Conservation (phyloP, 2,113 vertebrate species). For the Cyprinodon variegatus region DNA sequence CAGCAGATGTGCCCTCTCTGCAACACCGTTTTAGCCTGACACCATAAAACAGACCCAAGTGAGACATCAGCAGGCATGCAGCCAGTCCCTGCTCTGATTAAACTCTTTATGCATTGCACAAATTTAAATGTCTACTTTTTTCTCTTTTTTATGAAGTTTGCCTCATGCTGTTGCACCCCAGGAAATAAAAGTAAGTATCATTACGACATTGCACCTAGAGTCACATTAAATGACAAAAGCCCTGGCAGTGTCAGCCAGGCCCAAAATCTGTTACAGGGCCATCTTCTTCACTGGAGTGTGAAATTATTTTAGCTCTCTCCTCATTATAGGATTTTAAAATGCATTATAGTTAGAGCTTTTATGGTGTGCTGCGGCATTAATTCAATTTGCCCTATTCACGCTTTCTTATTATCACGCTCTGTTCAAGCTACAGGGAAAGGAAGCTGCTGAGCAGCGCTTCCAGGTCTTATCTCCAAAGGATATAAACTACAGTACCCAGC, state of each 20-base stretch:
- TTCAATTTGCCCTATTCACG: constrained; percentile 80
- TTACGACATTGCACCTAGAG: constrained; percentile 59
- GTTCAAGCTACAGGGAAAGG: constrained; percentile 68
- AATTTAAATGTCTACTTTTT: constrained; percentile 27
- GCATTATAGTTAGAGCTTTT: constrained; percentile 79
- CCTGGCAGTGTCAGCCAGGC: constrained; percentile 59
- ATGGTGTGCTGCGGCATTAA: constrained; percentile 77
- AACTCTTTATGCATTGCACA: constrained; percentile 29
- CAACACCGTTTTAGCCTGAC: constrained; percentile 40
- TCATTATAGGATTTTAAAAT: constrained; percentile 82
- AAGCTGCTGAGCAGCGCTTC: constrained; percentile 70
- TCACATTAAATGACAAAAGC: constrained; percentile 70
- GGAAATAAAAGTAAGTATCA: constrained; percentile 61
- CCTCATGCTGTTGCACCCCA: constrained; percentile 19
- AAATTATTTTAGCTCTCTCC: constrained; percentile 81
- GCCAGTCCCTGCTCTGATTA: constrained; percentile 23
- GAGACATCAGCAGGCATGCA: constrained; percentile 36
- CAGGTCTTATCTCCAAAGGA: constrained; percentile 73
- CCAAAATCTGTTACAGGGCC: constrained; percentile 70
- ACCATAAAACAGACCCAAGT: constrained; percentile 58
- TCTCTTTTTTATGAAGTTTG: constrained; percentile 34
- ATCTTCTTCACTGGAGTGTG: constrained; percentile 77
- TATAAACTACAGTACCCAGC: constrained; percentile 75
- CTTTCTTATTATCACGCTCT: constrained; percentile 71
- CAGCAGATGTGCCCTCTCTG: constrained; percentile 68